phyloP scores from a whole-genome alignment of 2,888 invertebrate genomes.

The Tetragonula carbonaria region DNA sequence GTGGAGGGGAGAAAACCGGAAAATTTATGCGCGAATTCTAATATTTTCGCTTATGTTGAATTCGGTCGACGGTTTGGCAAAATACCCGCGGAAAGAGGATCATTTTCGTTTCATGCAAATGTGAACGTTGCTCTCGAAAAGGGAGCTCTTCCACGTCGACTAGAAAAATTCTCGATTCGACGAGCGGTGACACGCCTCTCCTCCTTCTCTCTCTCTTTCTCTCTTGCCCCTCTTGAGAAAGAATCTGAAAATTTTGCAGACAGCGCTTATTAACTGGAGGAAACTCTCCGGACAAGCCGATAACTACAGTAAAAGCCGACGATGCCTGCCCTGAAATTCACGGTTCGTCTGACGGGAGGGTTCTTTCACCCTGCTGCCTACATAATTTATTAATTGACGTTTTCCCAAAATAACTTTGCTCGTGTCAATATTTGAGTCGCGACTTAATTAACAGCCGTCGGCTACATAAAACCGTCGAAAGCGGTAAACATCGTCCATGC shows the following conservation, averaged over 20 bases:
- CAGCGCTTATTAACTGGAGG: constrained; percentile 18
- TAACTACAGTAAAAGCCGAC: constrained; percentile 17
- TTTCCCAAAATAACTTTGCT: constrained; percentile 41
- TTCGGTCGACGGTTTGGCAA: neutral
- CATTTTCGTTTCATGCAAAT: constrained; percentile 25
- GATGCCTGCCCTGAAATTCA: constrained; percentile 51
- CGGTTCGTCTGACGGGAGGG: constrained; percentile 40
- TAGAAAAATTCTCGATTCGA: constrained; percentile 14
- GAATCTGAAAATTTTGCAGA: constrained; percentile 23
- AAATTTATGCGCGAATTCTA: neutral
- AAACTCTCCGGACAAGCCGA: neutral
- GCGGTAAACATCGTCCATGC: neutral
- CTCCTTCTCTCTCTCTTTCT: no score
- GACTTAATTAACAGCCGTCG: constrained; percentile 14
- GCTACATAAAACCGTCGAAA: neutral
- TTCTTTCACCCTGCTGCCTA: constrained; percentile 45
- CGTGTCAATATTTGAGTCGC: constrained; percentile 20
- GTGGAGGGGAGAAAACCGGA: no score
- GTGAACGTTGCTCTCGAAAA: constrained; percentile 10
- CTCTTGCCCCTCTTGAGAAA: neutral
- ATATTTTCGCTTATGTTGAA: neutral
- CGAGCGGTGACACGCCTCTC: neutral
- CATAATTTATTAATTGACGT: constrained; percentile 54
- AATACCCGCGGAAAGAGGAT: neutral
- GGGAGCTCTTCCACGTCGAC: no score